These are phyloP conservation scores for Ricordea florida DNA, from an alignment of 92 coral and sea anemone species.

Conservation along the genomic window DNA sequence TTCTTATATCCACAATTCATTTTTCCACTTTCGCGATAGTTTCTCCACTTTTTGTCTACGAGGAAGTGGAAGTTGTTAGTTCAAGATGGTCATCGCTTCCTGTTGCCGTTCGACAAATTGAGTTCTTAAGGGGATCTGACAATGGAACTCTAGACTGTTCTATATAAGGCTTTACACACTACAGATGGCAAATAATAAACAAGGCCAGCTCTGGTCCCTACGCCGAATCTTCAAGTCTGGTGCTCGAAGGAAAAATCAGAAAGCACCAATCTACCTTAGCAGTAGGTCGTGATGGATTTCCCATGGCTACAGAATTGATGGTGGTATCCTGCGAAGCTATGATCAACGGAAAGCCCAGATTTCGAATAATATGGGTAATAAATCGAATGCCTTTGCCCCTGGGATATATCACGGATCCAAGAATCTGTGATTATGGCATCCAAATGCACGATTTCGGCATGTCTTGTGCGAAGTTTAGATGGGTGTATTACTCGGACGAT, in stretches of 20 bases:
- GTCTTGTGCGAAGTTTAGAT: slow-evolving; percentile 67
- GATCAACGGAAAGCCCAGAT: slow-evolving; percentile 29
- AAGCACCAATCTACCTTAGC: slow-evolving; percentile 43
- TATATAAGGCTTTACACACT: slow-evolving; percentile 79
- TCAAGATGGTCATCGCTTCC: slow-evolving; percentile 59
- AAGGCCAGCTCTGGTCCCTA: slow-evolving; percentile 55
- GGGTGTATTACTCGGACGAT: slow-evolving; percentile 75
- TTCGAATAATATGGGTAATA: slow-evolving; percentile 63
- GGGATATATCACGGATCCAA: slow-evolving; percentile 95
- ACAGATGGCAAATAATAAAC: slow-evolving; percentile 63
- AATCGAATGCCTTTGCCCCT: slow-evolving; percentile 86
- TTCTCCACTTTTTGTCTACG: slow-evolving; percentile 47
- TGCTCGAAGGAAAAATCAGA: slow-evolving; percentile 32
- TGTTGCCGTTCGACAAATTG: slow-evolving; percentile 78
- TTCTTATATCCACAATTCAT: too few relatives aligned
- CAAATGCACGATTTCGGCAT: not conserved
- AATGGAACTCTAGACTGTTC: slow-evolving; percentile 90
- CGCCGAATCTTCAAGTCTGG: slow-evolving; percentile 57
- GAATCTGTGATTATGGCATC: slow-evolving; percentile 54
- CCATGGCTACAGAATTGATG: slow-evolving; percentile 56
- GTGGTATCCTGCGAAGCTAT: slow-evolving; percentile 65
- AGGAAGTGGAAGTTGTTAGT: slow-evolving; percentile 52
- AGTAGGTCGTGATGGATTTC: slow-evolving; percentile 56
- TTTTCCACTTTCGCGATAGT: too few relatives aligned
- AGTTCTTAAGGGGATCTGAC: slow-evolving; percentile 83